Evolutionary conservation across 2,888 invertebrate genomes (phyloP), one percentile per base, ranked within the genome.

Genomic region (Papilio protenor): DNA sequence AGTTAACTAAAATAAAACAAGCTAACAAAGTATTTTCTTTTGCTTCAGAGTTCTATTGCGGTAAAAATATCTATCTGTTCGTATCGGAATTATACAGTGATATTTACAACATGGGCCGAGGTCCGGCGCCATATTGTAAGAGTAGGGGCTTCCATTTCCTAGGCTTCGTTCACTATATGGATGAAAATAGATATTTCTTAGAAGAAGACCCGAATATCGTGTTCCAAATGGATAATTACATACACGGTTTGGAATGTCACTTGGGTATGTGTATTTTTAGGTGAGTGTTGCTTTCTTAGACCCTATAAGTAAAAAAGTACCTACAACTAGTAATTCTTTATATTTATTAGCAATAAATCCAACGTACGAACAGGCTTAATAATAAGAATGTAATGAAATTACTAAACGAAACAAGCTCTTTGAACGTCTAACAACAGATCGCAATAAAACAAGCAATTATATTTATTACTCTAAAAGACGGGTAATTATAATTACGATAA

Each of bases 191-290:
- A 79, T 94, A 94, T 76, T 94, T 86, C 78, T 79, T 93, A 21
- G 91, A 91, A 74, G 93, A 94, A 73, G 94, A 94, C 72, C 93
- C 94, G 0, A 91, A 81, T 66, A 82, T 94, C 0, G 88, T 86
- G 0, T 94, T 94, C 76, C 87, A 88, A 69, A 93, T 87, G 86
- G 93, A 94, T 79, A 94, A 94, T 79, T 94, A 87, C 72, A 85
- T 94, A 18, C 94, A 94, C 55, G 94, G 94, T 0, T 78, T 94
- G 77, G 94, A 94, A 83, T 94, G 94, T 73, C 93, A 94, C 77
- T 78, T 89, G 1, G 90, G 90, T 2, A 79, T 94, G 66, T 94
- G 94, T 81, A 89, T 94, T 47, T 94, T 89, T 83, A 92, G 94
- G 94, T 92, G 80, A 80, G 4, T 69, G 16, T 27, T 52, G 18